phyloP scores from a whole-genome alignment of 2,888 invertebrate species.

The Halictus ligatus region DNA sequence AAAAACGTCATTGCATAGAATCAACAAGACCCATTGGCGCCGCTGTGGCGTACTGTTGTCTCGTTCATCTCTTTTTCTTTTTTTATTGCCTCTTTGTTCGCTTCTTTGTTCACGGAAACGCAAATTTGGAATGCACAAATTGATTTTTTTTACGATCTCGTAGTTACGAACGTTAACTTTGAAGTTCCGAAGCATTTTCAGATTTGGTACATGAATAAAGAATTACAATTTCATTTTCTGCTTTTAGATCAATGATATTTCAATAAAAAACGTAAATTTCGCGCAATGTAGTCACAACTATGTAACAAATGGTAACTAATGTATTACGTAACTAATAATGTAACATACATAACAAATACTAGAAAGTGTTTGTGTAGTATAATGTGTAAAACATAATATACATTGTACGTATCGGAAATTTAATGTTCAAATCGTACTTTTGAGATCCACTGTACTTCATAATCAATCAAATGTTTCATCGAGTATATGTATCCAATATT shows the following conservation, averaged over 20 bases:
- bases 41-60: constrained; percentile 13
- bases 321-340: no score
- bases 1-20: constrained; percentile 55
- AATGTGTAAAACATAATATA: no score
- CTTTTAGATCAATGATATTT: not conserved
- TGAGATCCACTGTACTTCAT: no score
- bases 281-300: not conserved
- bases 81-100: constrained; percentile 5
- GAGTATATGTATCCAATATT: no score
- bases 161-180: not conserved
- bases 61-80: not conserved
- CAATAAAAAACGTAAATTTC: not conserved
- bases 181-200: no score
- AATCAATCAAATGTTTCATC: no score
- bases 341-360: no score
- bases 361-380: no score
- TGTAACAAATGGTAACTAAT: no score
- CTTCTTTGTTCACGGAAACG: not conserved
- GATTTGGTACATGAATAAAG: no score
- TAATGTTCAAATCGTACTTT: no score
- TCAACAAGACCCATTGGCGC: constrained; percentile 58
- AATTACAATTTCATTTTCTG: not conserved
- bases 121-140: not conserved
- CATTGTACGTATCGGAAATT: no score
- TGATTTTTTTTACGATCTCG: not conserved